Percentiles rank a stretch among this genome's conserved stretches.
Evolutionary conservation across 2,797 vertebrate species (phyloP).

Genomic region (Dicrostonyx torquatus): DNA sequence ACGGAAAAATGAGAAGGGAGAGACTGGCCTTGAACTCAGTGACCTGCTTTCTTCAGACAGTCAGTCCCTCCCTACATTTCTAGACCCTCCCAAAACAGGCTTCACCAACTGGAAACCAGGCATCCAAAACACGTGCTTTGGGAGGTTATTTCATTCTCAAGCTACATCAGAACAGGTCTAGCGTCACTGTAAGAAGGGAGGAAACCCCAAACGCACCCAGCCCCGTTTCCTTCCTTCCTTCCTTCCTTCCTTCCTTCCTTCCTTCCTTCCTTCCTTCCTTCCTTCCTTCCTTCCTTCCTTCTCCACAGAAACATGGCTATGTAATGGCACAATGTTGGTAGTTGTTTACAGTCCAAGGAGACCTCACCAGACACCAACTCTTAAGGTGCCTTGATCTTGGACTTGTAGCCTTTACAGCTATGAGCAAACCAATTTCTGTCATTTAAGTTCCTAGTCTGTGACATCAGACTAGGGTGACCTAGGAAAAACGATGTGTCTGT

Average conservation of each 20-base stretch:
- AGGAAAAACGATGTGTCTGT: not conserved
- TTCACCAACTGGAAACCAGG: not conserved
- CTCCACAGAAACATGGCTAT: not conserved
- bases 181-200: not conserved
- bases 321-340: not conserved
- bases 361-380: not conserved
- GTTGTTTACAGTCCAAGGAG: not conserved
- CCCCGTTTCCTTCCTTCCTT: no score
- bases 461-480: not conserved
- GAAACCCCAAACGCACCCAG: not conserved
- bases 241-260: no score
- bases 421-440: slow-evolving; percentile 2
- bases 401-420: not conserved
- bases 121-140: not conserved
- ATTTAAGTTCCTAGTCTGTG: not conserved
- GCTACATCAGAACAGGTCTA: not conserved
- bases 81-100: not conserved
- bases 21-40: not conserved
- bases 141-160: not conserved
- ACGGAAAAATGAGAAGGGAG: not conserved
- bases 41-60: not conserved
- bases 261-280: no score
- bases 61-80: not conserved
- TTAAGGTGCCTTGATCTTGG: not conserved
- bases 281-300: no score